Conservation (phyloP, 2,888 invertebrate genomes). For the Marasmarcha lunaedactyla region DNA sequence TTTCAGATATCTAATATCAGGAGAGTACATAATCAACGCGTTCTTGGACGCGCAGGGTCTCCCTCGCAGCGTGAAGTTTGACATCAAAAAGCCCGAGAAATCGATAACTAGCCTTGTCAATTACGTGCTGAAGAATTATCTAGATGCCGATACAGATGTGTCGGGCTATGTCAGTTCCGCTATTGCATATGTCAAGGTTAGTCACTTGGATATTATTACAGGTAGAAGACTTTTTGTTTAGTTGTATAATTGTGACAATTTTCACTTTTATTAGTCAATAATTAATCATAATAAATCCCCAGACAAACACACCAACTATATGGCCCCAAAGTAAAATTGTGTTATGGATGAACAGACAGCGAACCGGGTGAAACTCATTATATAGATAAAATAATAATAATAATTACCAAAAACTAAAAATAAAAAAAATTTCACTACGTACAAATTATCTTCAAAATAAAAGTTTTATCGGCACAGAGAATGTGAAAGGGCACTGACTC, state of each 20-base stretch:
- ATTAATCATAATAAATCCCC: too few species aligned
- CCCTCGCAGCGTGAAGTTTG: conserved; percentile 77
- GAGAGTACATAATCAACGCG: conserved; percentile 79
- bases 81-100: conserved; percentile 76
- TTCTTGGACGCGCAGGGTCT: conserved; percentile 82
- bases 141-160: conserved; percentile 79
- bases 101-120: conserved; percentile 78
- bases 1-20: conserved; percentile 76
- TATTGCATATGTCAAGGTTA: conserved; percentile 76
- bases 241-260: too few species aligned
- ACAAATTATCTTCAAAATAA: neutral
- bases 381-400: too few species aligned
- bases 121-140: conserved; percentile 75
- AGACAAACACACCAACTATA: too few species aligned
- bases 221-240: too few species aligned
- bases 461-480: too few species aligned
- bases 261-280: too few species aligned
- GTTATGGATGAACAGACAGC: too few species aligned
- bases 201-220: too few species aligned
- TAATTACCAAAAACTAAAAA: too few species aligned
- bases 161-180: conserved; percentile 81
- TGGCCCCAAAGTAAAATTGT: neutral
- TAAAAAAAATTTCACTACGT: neutral
- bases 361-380: too few species aligned
- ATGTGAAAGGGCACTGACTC: too few species aligned